Evolutionary conservation across 2,797 vertebrate genomes (phyloP).

Genomic region (Clarias laeviceps): DNA sequence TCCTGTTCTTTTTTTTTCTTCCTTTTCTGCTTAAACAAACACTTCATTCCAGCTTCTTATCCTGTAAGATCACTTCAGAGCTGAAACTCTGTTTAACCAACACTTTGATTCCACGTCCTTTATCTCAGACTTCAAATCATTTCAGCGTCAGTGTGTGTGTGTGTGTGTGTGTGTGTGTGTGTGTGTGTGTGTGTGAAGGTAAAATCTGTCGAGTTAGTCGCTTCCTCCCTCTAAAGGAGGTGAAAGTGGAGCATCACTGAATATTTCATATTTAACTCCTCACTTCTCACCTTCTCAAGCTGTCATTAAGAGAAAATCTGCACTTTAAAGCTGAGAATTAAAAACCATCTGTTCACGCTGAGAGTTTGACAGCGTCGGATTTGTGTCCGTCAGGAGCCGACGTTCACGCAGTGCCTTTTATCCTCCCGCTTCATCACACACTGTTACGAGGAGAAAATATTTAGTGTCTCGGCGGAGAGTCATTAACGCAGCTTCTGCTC

Average conservation of each 20-base stretch:
- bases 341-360: constrained; percentile 2
- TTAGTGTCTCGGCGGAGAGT: not conserved
- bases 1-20: not conserved
- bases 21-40: not conserved
- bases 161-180: not conserved
- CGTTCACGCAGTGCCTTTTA: not conserved
- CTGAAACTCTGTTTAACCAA: not conserved
- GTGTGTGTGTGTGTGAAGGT: not conserved
- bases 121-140: not conserved
- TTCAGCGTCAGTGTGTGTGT: not conserved
- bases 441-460: not conserved
- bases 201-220: not conserved
- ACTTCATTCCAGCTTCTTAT: not conserved
- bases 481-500: not conserved
- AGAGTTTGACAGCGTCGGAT: constrained; percentile 8
- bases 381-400: not conserved
- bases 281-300: not conserved
- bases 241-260: not conserved
- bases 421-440: constrained; percentile 3
- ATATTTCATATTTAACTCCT: constrained; percentile 1
- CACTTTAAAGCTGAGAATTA: not conserved
- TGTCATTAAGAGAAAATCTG: not conserved
- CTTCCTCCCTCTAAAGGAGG: not conserved
- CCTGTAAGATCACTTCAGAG: not conserved
- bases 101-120: not conserved